Base-by-base conservation (phyloP, 1,140 invertebrate species). In the Drosophila repleta region DNA sequence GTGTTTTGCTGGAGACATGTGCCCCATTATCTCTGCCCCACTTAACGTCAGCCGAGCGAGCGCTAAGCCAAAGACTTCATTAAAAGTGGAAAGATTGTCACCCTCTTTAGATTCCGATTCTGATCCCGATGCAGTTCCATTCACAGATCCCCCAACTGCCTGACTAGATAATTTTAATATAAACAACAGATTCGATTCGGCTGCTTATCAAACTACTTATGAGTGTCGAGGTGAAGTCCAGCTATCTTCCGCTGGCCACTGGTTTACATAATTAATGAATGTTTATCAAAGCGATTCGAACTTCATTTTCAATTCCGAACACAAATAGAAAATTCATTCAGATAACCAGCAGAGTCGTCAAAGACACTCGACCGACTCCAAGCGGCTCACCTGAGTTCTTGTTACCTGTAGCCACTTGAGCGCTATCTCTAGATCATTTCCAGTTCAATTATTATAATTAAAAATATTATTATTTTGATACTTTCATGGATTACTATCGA, bases 231-330 rank as follows among this genome's bases (percentile, higher is more conserved):
- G 10, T 35, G 10, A 20, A 43, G 60, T 18, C 58, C 53, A 49
- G 43, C 41, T 55, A 65, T 37, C 39, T 35, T 35, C 32, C 0
- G 32, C 32, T 43, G 39, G 60, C 70, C 78, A 60, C 64, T 61
- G 73, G 73, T 78, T 89, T 89, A 89, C 84, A 89, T 89, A 90
- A 81, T 72, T 84, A 84, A 90, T 90, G 72, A 73, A 72, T 78
- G 71, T 76, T 89, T 69, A 89, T 88, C 84, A 37, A 56, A 21
- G 65, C 79, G 43, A 53, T 75, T 77, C 65, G 53, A 78, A 81
- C 68, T 77, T 71, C 41, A 73, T 60, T 67, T 46, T 29, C 29
- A 55, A 61, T 63, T 57, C 10, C 17, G 61, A 67, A 57, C 57
- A 41, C 21, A 51, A 63, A 61, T 58, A 41, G 17, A 62, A 69